Conservation (phyloP, 2,797 vertebrate genomes). For the Botia almorhae region DNA sequence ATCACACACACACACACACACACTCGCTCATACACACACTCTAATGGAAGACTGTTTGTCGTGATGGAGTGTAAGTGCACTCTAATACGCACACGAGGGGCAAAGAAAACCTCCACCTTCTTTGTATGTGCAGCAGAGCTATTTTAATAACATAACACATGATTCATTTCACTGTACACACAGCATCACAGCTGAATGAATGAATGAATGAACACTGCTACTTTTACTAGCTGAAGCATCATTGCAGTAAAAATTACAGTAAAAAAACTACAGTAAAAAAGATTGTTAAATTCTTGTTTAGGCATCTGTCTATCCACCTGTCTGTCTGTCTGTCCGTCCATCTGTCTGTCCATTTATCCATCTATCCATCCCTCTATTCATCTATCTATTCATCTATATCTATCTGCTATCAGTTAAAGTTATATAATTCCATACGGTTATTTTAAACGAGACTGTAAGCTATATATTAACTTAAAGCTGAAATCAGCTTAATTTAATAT, state of each 20-base stretch:
- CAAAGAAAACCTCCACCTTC: neutral
- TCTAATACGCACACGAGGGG: constrained; percentile 29
- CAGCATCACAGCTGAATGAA: neutral
- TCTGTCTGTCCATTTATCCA: neutral
- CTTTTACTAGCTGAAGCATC: neutral
- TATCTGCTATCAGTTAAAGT: no score
- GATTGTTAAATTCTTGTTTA: neutral
- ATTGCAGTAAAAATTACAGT: no score
- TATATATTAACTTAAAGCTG: neutral
- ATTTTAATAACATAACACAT: constrained; percentile 10
- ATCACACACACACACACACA: constrained; percentile 21
- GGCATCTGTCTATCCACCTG: no score
- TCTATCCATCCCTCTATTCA: neutral
- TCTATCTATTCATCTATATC: neutral
- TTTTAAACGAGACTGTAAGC: neutral
- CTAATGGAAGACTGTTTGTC: constrained; percentile 37
- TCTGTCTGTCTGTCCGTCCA: no score
- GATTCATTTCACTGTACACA: neutral
- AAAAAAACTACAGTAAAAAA: no score
- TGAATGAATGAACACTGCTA: neutral
- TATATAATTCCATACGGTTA: no score
- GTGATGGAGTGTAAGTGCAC: constrained; percentile 41
- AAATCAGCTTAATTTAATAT: neutral
- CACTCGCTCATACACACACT: constrained; percentile 30
- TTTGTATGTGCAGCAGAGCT: neutral